Conservation (phyloP, 2,113 vertebrate genomes). For the Anguilla japonica region DNA sequence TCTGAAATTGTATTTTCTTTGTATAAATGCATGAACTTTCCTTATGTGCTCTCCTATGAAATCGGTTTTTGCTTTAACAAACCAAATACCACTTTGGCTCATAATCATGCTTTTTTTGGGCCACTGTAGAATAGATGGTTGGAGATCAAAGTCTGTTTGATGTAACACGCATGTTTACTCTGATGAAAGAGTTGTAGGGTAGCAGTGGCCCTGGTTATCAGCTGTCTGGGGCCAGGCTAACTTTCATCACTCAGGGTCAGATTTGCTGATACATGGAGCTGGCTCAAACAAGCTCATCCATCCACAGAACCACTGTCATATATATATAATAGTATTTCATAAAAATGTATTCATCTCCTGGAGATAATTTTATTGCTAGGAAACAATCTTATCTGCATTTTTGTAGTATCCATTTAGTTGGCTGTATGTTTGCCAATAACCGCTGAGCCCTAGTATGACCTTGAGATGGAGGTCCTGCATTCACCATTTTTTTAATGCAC, state of each 20-base stretch:
- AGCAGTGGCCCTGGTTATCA: slow-evolving; percentile 55
- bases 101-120: neutral
- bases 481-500: neutral
- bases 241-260: slow-evolving; percentile 28
- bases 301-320: no score
- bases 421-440: neutral
- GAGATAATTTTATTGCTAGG: neutral
- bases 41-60: neutral
- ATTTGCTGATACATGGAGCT: slow-evolving; percentile 2
- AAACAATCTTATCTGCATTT: neutral
- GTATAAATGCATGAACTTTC: neutral
- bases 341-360: neutral
- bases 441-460: neutral
- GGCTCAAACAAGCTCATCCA: neutral
- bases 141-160: slow-evolving; percentile 74
- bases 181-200: slow-evolving; percentile 65
- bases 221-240: slow-evolving; percentile 40
- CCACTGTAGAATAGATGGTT: slow-evolving; percentile 23
- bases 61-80: neutral
- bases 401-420: neutral
- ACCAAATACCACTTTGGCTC: neutral
- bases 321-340: no score
- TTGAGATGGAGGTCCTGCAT: neutral
- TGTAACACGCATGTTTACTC: slow-evolving; percentile 65
- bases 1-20: neutral